These are phyloP conservation scores for Syritta pipiens DNA, from an alignment of 2,888 invertebrate genomes.

Conservation along the genomic window DNA sequence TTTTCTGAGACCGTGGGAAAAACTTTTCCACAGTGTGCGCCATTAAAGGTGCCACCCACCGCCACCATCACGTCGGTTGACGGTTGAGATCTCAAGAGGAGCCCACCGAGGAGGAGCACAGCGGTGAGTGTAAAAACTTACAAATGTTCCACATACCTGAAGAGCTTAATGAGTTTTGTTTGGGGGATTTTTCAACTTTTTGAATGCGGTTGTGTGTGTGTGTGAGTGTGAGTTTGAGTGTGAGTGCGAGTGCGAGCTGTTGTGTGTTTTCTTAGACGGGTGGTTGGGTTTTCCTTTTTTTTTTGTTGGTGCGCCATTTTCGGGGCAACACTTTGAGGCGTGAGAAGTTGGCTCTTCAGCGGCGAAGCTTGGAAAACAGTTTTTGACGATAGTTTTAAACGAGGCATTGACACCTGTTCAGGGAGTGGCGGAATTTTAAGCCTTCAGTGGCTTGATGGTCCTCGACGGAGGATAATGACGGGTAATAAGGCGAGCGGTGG, in stretches of 20 bases:
- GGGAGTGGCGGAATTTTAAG: too few relatives aligned
- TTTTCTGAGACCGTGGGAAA: slow-evolving; percentile 34
- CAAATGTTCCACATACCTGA: slow-evolving; percentile 35
- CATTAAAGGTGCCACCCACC: slow-evolving; percentile 41
- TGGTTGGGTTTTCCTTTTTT: neutral
- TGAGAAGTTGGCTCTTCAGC: neutral
- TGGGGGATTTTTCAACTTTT: slow-evolving; percentile 39
- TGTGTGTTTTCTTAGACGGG: too few relatives aligned
- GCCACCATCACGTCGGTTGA: too few relatives aligned
- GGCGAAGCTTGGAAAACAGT: neutral
- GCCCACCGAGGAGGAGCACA: neutral
- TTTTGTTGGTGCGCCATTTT: neutral
- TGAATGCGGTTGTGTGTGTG: slow-evolving; percentile 9
- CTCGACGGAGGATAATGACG: too few relatives aligned
- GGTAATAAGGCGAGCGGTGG: too few relatives aligned
- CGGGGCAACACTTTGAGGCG: slow-evolving; percentile 17
- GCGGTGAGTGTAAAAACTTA: slow-evolving; percentile 51
- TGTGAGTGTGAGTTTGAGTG: neutral
- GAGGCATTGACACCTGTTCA: slow-evolving; percentile 22
- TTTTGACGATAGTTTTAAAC: neutral
- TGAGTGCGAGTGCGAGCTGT: too few relatives aligned
- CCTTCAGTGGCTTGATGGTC: too few relatives aligned
- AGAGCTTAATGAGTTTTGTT: slow-evolving; percentile 66
- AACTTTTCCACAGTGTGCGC: slow-evolving; percentile 55
- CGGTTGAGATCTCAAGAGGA: too few relatives aligned